A percentile compares a stretch with the other conserved stretches of the same genome.
Evolutionary conservation across 2,797 vertebrate species (phyloP).

Genomic region (Cirrhinus molitorella): DNA sequence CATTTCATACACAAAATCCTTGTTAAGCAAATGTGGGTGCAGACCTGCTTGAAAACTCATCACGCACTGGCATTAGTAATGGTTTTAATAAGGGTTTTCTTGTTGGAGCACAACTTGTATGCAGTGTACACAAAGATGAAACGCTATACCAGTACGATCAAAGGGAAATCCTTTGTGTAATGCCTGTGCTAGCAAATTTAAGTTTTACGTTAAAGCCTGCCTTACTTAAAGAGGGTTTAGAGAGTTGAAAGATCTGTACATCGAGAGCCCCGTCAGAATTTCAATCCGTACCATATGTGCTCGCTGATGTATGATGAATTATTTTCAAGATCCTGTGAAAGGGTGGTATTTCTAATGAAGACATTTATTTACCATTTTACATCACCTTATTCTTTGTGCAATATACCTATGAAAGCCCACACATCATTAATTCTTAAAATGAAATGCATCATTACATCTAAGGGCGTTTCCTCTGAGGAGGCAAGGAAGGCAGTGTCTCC

Average conservation of each 20-base stretch:
- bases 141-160: conserved; percentile 27
- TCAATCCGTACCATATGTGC: conserved; percentile 57
- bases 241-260: conserved; percentile 52
- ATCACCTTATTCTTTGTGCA: conserved; percentile 23
- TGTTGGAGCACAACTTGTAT: neutral
- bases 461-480: too few species aligned
- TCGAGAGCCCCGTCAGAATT: conserved; percentile 44
- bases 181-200: conserved; percentile 44
- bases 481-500: too few species aligned
- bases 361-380: conserved; percentile 25
- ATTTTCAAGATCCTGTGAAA: conserved; percentile 51
- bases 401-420: neutral
- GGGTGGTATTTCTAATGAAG: conserved; percentile 41
- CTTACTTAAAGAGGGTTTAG: conserved; percentile 76
- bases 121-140: conserved; percentile 30
- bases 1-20: conserved; percentile 8
- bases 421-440: neutral
- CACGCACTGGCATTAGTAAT: neutral
- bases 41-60: conserved; percentile 13
- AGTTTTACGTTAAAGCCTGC: conserved; percentile 60
- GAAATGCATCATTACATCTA: neutral
- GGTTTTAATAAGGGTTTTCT: conserved; percentile 22
- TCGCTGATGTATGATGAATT: conserved; percentile 14
- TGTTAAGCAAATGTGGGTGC: neutral
- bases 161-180: conserved; percentile 21